Evolutionary conservation across 2,113 vertebrate genomes (phyloP), one percentile per base, ranked within the genome.

Genomic region (Nesoenas mayeri): DNA sequence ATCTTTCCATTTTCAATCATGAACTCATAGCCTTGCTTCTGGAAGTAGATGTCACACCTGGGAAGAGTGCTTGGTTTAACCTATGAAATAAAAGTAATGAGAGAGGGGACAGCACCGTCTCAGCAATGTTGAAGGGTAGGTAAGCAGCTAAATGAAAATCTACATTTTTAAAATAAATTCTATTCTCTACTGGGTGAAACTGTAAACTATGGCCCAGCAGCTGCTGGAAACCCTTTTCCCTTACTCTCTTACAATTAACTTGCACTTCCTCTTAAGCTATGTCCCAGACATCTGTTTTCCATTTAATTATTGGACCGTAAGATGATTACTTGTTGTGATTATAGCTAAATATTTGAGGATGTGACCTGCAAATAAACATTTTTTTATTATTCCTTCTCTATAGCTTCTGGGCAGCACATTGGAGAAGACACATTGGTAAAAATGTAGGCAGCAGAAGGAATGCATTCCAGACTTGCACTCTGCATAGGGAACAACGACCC

Each of bases 31-130:
- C 98, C 98, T 96, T 97, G 98, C 36, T 98, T 96, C 85, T 97
- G 98, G 95, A 98, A 99, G 95, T 98, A 99, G 42, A 97, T 81
- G 87, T 98, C 98, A 97, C 99, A 99, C 28, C 87, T 91, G 32
- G 98, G 99, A 79, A 98, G 91, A 67, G 82, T 47, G 54, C 69
- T 95, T 36, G 97, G 95, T 34, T 98, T 96, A 79, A 98, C 60
- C 98, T 98, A 95, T 64, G 79, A 94, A 97, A 78, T 65, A 91
- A 89, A 92, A 60, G 72, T 20, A 89, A 90, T 42, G 21, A 80
- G 75, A 82, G 13, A 91, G 26, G 11, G 25, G 24, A 29, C 42
- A 93, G 24, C 25, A 70, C 14, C 56, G 5, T 71, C 53, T 89
- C n/a, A 78, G 73, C 21, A 47, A 11, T 18, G 22, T 1, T 71